Base-by-base conservation (phyloP, 2,888 invertebrate species). In the Zootermopsis nevadensis region DNA sequence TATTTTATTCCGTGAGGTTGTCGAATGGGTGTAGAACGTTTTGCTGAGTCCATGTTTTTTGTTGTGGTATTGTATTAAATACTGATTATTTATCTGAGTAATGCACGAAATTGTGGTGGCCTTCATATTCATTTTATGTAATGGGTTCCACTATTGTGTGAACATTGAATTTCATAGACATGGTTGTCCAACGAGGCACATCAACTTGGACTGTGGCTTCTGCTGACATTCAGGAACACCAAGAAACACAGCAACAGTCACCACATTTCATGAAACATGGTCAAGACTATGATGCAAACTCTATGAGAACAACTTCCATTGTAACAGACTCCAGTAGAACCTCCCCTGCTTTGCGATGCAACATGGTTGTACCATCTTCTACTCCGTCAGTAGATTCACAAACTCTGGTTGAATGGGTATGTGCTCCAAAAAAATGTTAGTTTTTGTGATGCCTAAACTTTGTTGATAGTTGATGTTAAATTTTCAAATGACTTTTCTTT, bases 351-450 rank as follows among this genome's bases (percentile, higher is more conserved):
- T 33, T 74, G 31, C 42, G 74, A 27, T 82, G 82, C 55, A 82
- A 74, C 55, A 60, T 74, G n/a, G 74, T 82, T 74, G 55, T 74
- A 35, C 72, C 82, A 24, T 55, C 82, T n/a, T 12, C 38, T 4
- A 22, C 82, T 55, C 30, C 77, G 33, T 66, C 53, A 30, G 35
- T 66, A 30, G 82, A 82, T 35, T 77, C 55, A 66, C 82, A 76
- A 33, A 60, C 72, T 24, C 66, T 74, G 10, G 82, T 82, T 60
- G 82, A 82, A 82, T 82, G 82, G 82, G 82, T 82, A 82, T 77
- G 82, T 82, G 10, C 30, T 60, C 27, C 60, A 60, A 15, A 60
- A 60, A n/a, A 10, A 27, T 60, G 12, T 2, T 19, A 19, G 6
- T 38, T 48, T 48, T 48, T 19, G 19, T 48, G 4, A 48, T 19